Base-by-base conservation (phyloP, 2,888 invertebrate genomes). In the Tachina lurida region DNA sequence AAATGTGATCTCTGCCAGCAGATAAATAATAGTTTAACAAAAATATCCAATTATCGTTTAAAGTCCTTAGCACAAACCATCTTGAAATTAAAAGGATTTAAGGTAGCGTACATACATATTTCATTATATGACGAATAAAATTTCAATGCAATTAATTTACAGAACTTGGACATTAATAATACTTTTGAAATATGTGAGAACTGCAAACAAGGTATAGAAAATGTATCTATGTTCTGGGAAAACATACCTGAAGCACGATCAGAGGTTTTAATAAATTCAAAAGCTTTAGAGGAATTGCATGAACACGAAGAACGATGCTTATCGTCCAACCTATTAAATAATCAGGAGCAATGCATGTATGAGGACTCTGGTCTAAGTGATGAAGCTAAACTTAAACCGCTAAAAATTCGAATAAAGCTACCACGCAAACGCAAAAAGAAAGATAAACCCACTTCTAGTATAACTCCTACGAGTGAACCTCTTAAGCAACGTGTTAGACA, bases 51-150 rank as follows among this genome's bases (percentile, higher is more conserved):
- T 19, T 56, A 62, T 22, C 68, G 62, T 1, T 12, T 70, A 3
- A 81, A 62, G 60, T 60, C 58, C 8, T 75, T 81, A 15, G 54
- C 54, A 1, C 52, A 68, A 8, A 68, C 63, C 13, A 41, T 81
- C 10, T 63, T 81, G 62, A 68, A 75, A 41, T 7, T 81, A 10
- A 81, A 81, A 56, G 81, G 81, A 4, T 81, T 68, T 39, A 54
- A 81, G 68, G 81, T 81, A 74, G 63, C 8, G 12, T 15, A 5
- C n/a, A 15, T 4, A 4, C 12, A 10, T 45, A 8, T 7, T 47
- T 15, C 10, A 10, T 39, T 13, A 47, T 45, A 17, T 62, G 31
- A 5, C 0, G 1, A 7, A 31, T 31, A 31, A 31, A 31, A 31
- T 43, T 43, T 0, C 10, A 39, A 56, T 17, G 1, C 12, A 39